These are phyloP conservation scores for Barypeithes pellucidus DNA, from an alignment of 2,888 invertebrate species.

Conservation along the genomic window DNA sequence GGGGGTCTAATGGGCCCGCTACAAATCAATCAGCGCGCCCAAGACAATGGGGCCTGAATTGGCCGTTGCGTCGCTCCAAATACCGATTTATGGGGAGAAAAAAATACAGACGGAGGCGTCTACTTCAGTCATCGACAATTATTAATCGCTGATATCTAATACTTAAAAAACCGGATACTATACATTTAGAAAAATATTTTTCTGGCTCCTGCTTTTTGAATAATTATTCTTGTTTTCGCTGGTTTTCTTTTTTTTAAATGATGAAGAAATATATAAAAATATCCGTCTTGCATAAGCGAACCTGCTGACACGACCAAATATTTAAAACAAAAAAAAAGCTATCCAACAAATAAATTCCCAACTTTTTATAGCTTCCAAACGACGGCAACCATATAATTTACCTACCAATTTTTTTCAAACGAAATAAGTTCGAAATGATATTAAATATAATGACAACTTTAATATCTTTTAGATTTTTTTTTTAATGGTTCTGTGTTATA, in stretches of 20 bases:
- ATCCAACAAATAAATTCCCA: conserved; percentile 39
- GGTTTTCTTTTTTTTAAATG: no score
- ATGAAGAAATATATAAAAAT: no score
- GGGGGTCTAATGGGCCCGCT: conserved; percentile 67
- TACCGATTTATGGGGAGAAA: conserved; percentile 12
- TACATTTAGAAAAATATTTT: no score
- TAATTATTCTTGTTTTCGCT: neutral
- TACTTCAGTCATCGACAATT: conserved; percentile 8
- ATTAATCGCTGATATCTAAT: no score
- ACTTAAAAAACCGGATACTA: no score
- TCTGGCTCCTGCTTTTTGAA: no score
- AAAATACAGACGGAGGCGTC: neutral
- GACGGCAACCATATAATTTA: conserved; percentile 42
- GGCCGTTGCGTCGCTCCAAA: conserved; percentile 35
- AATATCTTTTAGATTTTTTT: conserved; percentile 26
- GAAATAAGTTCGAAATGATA: conserved; percentile 37
- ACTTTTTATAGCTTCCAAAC: conserved; percentile 29
- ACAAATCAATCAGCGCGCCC: conserved; percentile 67
- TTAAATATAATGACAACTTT: conserved; percentile 51
- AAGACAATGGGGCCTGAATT: conserved; percentile 45
- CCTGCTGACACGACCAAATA: neutral
- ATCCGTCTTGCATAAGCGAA: neutral
- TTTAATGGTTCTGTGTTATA: conserved; percentile 35
- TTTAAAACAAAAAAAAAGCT: conserved; percentile 25
- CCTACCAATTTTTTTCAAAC: conserved; percentile 34